Evolutionary conservation across 2,888 invertebrate species (phyloP), one percentile per base, ranked within the genome.

Genomic region (Rhopalosiphum nymphaeae): DNA sequence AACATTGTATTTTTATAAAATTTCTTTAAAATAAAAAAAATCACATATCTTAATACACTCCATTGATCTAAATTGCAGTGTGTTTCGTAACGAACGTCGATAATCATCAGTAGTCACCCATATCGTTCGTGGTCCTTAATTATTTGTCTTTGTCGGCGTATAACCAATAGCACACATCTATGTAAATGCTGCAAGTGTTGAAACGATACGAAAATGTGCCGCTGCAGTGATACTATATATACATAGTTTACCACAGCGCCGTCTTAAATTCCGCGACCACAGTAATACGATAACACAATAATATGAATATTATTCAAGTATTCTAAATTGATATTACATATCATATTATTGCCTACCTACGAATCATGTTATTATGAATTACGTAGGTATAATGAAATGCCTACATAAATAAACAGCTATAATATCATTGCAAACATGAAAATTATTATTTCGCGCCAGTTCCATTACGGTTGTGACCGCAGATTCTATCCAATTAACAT

Each of bases 401-500:
- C 78, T 36, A 7, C 36, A 36, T 21, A 78, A 78, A 36, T 21
- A 67, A n/a, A 67, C 67, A 36, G 67, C 36, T 21, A 36, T 78
- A 9, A 78, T 78, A 78, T 78, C 21, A 36, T 78, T 36, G 78
- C 78, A 78, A 78, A 36, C 78, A 26, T 42, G 56, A 67, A 90
- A 29, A 90, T 67, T 57, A 67, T 67, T 10, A 90, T 78, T 67
- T 78, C 78, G 21, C 91, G 3, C 26, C 49, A 21, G 44, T 85
- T n/a, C n/a, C 46, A 67, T 67, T 46, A 67, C 25, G 90, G 90
- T 90, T 53, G 88, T 36, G 88, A 57, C 78, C 67, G 91, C 67
- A 84, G 53, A 84, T 91, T 36, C 84, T 36, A 84, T 91, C 67
- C 84, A 84, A 91, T 91, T 84, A 91, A 85, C 84, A 84, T 84